Evolutionary conservation across 1,140 invertebrate species (phyloP).

Genomic region (Procambarus clarkii): DNA sequence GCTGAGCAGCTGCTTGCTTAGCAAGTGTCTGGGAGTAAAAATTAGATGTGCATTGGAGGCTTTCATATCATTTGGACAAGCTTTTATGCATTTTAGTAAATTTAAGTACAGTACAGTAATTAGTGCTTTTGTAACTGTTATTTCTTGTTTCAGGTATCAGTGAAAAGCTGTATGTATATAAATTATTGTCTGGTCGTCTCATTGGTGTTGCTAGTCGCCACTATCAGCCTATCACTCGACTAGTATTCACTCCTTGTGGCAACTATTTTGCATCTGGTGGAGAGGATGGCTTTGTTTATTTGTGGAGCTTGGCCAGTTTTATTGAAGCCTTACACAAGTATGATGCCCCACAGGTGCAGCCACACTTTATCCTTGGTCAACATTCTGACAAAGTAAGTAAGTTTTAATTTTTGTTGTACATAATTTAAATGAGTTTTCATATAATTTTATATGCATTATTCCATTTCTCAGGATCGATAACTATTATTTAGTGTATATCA

Average conservation of each 20-base stretch:
- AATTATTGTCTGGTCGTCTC: conserved; percentile 49
- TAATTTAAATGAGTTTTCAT: too few relatives aligned
- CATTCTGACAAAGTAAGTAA: conserved; percentile 53
- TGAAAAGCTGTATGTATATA: conserved; percentile 61
- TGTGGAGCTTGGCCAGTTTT: conserved; percentile 51
- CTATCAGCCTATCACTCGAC: conserved; percentile 53
- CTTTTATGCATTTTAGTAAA: too few relatives aligned
- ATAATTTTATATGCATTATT: too few relatives aligned
- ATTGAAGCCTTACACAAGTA: conserved; percentile 45
- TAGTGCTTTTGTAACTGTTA: too few relatives aligned
- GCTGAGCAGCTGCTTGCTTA: too few relatives aligned
- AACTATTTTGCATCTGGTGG: conserved; percentile 65
- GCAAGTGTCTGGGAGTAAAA: too few relatives aligned
- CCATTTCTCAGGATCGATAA: too few relatives aligned
- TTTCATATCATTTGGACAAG: too few relatives aligned
- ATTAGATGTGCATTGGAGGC: too few relatives aligned
- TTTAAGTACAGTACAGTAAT: too few relatives aligned
- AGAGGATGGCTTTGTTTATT: conserved; percentile 66
- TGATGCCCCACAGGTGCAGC: conserved; percentile 43
- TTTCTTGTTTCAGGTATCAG: conserved; percentile 55
- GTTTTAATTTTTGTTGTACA: too few relatives aligned
- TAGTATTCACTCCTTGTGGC: conserved; percentile 62
- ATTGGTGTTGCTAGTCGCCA: conserved; percentile 55
- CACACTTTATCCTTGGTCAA: conserved; percentile 62
- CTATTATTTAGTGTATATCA: too few relatives aligned